Evolutionary conservation across 2,113 vertebrate species (phyloP), one percentile per base, ranked within the genome.

Genomic region (Rhinopomastus cyanomelas): DNA sequence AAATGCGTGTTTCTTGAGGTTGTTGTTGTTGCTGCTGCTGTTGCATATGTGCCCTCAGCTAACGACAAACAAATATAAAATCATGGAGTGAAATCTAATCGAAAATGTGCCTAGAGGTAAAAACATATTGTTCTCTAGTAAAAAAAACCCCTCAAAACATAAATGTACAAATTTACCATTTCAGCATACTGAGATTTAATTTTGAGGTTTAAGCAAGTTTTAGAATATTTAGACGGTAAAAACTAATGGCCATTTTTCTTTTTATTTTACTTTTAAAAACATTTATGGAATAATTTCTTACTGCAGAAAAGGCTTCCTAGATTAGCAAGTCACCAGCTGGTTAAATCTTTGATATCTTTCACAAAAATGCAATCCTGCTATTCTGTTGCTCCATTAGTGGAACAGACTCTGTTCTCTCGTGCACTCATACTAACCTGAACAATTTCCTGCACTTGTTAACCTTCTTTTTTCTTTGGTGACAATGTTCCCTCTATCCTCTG

Each of bases 71-170:
- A 94, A 77, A 74, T 78, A 92, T 85, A 89, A 92, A 91, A 86
- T 78, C 48, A 42, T 26, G 53, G 57, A 86, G 75, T 90, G 87
- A 87, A 92, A 89, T 86, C 44, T 89, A 94, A 86, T 94, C 5
- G 49, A 83, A 89, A 89, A 92, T 88, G 29, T 75, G 65, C 91
- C 94, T 83, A 21, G 65, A 92, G 76, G 87, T 89, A 92, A 72
- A 85, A 94, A 23, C 55, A 37, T 30, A 19, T 83, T 77, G 32
- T 92, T 95, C 61, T 66, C 57, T 91, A 60, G 67, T 53, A 91
- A 34, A 23, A 71, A 49, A 44, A 52, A 11, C 39, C 39, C 39
- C 39, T 15, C 39, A 42, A 11, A 11, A 11, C 39, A 11, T 44
- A 34, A 46, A 81, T 10, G 64, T 68, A 78, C 12, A 3, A 75